These are phyloP conservation scores for Limenitis camilla DNA, from an alignment of 2,888 invertebrate genomes.

Conservation along the genomic window DNA sequence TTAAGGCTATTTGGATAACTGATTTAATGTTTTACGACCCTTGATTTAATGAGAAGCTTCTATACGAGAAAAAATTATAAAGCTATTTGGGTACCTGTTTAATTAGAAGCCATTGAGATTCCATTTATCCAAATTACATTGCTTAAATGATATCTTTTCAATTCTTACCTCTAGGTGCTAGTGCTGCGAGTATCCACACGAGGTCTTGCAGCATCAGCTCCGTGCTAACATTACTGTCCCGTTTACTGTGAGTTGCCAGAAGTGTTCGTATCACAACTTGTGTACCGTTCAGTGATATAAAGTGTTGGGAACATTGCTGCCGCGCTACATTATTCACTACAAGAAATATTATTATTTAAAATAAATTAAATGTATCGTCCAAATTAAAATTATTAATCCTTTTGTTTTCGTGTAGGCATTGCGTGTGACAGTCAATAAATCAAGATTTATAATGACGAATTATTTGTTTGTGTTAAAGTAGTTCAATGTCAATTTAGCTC, in stretches of 20 bases:
- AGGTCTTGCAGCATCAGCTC: conserved; percentile 75
- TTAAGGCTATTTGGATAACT: too few species aligned
- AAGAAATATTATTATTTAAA: conserved; percentile 29
- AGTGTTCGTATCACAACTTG: conserved; percentile 73
- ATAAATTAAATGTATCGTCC: too few species aligned
- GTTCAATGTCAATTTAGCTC: conserved; percentile 48
- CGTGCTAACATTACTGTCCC: conserved; percentile 64
- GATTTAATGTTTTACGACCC: too few species aligned
- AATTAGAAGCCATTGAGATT: too few species aligned
- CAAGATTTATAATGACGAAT: not conserved
- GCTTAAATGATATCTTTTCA: not conserved
- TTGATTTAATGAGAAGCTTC: too few species aligned
- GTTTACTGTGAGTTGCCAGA: conserved; percentile 65
- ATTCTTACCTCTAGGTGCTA: conserved; percentile 69
- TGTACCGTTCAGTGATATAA: conserved; percentile 72
- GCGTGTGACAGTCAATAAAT: not conserved
- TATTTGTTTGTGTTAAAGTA: conserved; percentile 33
- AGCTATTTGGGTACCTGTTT: too few species aligned
- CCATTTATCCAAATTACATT: too few species aligned
- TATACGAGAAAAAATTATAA: too few species aligned
- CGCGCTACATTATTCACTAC: conserved; percentile 70
- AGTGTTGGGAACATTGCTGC: conserved; percentile 69
- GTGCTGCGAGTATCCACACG: conserved; percentile 76
- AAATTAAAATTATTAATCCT: too few species aligned
- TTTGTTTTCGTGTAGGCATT: too few species aligned